Conservation (phyloP, 2,113 vertebrate genomes). For the Meriones unguiculatus region DNA sequence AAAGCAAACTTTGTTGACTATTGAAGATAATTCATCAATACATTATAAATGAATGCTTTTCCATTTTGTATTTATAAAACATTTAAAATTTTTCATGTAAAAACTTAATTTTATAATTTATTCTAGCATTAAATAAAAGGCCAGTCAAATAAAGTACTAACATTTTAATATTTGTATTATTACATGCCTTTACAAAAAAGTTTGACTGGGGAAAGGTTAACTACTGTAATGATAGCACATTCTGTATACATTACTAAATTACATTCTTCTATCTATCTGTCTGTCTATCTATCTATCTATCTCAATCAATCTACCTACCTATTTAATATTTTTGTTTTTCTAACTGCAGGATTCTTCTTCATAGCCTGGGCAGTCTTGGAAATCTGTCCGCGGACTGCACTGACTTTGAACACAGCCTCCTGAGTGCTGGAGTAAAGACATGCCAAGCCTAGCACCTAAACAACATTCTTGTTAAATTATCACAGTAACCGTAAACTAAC, state of each 20-base stretch:
- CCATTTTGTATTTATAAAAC: not conserved
- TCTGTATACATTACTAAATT: not conserved
- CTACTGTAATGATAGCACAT: not conserved
- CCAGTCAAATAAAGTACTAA: not conserved
- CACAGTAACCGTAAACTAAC: not conserved
- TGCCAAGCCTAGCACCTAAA: not conserved
- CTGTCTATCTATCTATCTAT: too few relatives aligned
- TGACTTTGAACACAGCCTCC: not conserved
- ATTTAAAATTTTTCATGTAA: not conserved
- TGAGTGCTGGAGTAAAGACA: not conserved
- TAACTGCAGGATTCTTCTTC: not conserved
- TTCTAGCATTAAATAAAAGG: not conserved
- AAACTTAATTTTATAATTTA: slow-evolving; percentile 57
- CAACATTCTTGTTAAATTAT: not conserved
- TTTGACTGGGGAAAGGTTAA: not conserved
- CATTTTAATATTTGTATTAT: slow-evolving; percentile 9
- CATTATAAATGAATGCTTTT: slow-evolving; percentile 15
- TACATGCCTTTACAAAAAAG: not conserved
- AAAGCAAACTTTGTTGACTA: not conserved
- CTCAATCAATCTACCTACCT: too few relatives aligned
- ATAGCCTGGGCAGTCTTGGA: not conserved
- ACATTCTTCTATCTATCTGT: not conserved
- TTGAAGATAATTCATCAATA: not conserved
- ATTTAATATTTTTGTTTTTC: not conserved
- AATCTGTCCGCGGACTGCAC: not conserved